Conservation (phyloP, 2,113 vertebrate genomes). For the Xenus cinereus region DNA sequence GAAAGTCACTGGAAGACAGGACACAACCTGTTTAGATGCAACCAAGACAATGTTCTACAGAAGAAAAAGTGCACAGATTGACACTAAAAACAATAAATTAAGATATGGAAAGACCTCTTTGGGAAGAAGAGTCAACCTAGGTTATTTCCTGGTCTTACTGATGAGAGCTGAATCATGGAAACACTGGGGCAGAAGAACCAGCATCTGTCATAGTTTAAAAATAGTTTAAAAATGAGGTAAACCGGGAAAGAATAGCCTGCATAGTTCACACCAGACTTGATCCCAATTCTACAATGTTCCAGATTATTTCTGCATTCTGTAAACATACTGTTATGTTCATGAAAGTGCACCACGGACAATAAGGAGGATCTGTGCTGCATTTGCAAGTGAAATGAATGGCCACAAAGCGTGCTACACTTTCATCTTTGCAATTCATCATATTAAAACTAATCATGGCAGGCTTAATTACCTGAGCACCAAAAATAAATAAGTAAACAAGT, state of each 20-base stretch:
- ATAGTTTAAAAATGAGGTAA: conserved; percentile 36
- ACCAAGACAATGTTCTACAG: neutral
- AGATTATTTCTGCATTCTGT: neutral
- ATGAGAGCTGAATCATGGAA: neutral
- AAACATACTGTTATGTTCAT: neutral
- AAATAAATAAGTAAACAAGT: neutral
- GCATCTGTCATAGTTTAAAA: neutral
- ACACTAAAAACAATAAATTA: neutral
- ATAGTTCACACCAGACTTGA: neutral
- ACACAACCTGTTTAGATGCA: neutral
- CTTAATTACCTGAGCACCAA: neutral
- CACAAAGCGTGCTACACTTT: neutral
- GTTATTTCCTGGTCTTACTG: neutral
- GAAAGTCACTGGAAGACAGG: neutral
- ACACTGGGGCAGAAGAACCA: neutral
- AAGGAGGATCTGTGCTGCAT: neutral
- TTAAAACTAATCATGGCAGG: neutral
- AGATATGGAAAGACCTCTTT: neutral
- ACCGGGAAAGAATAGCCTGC: neutral
- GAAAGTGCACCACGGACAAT: neutral
- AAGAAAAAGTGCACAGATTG: neutral
- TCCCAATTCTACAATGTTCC: neutral
- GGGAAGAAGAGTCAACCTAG: neutral
- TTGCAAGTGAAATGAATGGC: neutral
- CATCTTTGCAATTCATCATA: conserved; percentile 6